Percentiles rank a stretch among this genome's conserved stretches.
Conservation (phyloP, 2,888 invertebrate species). For the Orthosia cruda region DNA sequence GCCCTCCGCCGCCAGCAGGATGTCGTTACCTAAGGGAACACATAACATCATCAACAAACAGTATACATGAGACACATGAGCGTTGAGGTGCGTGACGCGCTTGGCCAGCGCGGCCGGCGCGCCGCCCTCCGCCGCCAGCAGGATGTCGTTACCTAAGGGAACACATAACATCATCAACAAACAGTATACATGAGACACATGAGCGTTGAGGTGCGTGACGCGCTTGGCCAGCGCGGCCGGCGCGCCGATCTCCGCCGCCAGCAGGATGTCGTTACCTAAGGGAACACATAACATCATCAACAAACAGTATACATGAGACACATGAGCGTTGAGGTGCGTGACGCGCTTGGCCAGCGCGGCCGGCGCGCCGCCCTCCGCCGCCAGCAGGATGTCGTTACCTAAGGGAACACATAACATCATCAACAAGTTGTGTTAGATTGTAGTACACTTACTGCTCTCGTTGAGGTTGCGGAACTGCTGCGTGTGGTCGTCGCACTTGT, state of each 20-base stretch:
- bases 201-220: conserved; percentile 89
- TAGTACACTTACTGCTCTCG: conserved; percentile 89
- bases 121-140: conserved; percentile 90
- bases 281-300: too few relatives aligned
- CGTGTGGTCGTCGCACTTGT: conserved; percentile 94
- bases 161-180: too few relatives aligned
- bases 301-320: too few relatives aligned
- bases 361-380: conserved; percentile 90
- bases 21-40: conserved; percentile 89
- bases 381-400: conserved; percentile 93
- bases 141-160: conserved; percentile 91
- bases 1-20: conserved; percentile 91
- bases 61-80: neutral
- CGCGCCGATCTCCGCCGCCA: conserved; percentile 90
- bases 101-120: conserved; percentile 92
- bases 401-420: too few relatives aligned
- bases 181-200: too few relatives aligned
- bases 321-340: conserved; percentile 89
- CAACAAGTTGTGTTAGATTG: too few relatives aligned
- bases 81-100: conserved; percentile 91
- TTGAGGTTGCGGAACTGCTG: conserved; percentile 93
- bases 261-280: conserved; percentile 92
- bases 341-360: conserved; percentile 91
- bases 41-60: too few relatives aligned
- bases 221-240: conserved; percentile 92